Evolutionary conservation across 2,113 vertebrate genomes (phyloP).

Genomic region (western clawed frog (Xenopus tropicalis)): UCB_Xtro_10.0 CM004445.2:104972001-104972500

Average conservation of each 20-base stretch:
- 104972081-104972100: constrained; percentile 84
- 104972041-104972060: constrained; percentile 81
- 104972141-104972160: constrained; percentile 75
- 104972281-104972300: too few species aligned
- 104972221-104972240: too few species aligned
- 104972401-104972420: too few species aligned
- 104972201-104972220: constrained; percentile 77
- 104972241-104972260: too few species aligned
- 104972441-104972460: too few species aligned
- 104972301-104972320: too few species aligned
- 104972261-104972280: too few species aligned
- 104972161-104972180: constrained; percentile 74
- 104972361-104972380: too few species aligned
- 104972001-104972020: constrained; percentile 47
- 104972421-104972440: too few species aligned
- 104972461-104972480: constrained; percentile 61
- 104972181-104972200: constrained; percentile 87
- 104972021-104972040: constrained; percentile 83
- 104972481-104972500: constrained; percentile 85
- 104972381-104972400: too few species aligned
- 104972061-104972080: constrained; percentile 84
- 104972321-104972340: too few species aligned
- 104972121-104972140: constrained; percentile 82
- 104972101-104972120: constrained; percentile 86
- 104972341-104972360: too few species aligned